phyloP scores from a whole-genome alignment of 2,888 invertebrate species.

The Cerceris rybyensis region DNA sequence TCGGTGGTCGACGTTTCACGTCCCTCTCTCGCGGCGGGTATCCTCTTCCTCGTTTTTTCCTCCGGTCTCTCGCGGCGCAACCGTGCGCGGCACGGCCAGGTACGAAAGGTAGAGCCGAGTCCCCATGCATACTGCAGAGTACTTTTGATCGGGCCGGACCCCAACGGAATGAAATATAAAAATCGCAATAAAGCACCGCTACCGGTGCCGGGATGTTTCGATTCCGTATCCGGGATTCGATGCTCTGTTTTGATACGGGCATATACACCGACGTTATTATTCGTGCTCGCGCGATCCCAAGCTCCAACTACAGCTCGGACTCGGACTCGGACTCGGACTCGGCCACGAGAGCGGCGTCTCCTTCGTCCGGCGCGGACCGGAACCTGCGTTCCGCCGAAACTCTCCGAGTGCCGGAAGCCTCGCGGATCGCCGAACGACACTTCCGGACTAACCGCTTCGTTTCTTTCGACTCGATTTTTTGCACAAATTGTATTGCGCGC shows the following conservation, averaged over 20 bases:
- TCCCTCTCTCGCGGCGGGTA: conserved; percentile 28
- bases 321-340: too few species aligned
- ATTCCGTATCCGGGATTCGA: conserved; percentile 69
- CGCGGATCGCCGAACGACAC: background rate
- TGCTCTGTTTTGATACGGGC: conserved; percentile 45
- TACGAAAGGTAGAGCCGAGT: conserved; percentile 62
- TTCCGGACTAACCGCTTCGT: background rate
- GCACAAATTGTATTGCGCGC: background rate
- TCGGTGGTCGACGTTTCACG: conserved; percentile 27
- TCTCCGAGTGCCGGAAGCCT: too few species aligned
- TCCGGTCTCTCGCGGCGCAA: conserved; percentile 46
- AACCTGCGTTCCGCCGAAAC: too few species aligned
- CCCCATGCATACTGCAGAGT: conserved; percentile 72
- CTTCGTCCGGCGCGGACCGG: background rate
- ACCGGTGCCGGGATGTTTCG: conserved; percentile 67
- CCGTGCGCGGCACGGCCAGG: conserved; percentile 48
- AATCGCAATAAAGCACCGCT: conserved; percentile 75
- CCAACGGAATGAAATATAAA: conserved; percentile 75
- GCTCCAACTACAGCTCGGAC: too few species aligned
- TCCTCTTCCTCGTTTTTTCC: conserved; percentile 47
- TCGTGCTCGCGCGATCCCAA: conserved; percentile 38
- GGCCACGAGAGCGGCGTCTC: background rate
- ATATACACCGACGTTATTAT: conserved; percentile 53
- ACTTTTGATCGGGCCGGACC: conserved; percentile 71
- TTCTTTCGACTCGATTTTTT: conserved; percentile 13